phyloP scores from a whole-genome alignment of 2,113 vertebrate species.

The Heptranchias perlo region DNA sequence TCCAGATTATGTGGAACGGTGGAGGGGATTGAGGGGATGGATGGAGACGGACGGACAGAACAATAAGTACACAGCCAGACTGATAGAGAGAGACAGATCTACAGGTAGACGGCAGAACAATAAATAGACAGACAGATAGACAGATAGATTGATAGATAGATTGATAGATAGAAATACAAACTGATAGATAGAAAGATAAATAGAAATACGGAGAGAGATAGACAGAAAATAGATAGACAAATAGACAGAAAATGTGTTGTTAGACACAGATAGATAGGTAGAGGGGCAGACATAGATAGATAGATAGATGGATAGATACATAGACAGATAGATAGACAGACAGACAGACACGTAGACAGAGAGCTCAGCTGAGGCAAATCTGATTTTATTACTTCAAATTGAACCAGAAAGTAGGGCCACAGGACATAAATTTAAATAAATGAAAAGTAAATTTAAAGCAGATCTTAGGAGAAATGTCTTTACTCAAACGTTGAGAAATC shows the following conservation, averaged over 20 bases:
- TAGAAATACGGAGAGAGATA: neutral
- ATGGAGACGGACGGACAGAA: too few species aligned
- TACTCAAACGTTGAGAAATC: too few species aligned
- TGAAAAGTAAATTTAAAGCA: too few species aligned
- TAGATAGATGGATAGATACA: slow-evolving; percentile 45
- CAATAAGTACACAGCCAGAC: neutral
- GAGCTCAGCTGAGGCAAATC: neutral
- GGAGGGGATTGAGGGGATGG: too few species aligned
- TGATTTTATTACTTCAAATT: too few species aligned
- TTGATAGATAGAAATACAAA: neutral
- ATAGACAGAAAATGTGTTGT: too few species aligned
- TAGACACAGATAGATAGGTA: neutral
- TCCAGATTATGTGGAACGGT: too few species aligned
- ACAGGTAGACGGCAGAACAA: neutral
- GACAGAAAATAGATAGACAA: neutral
- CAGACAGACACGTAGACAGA: slow-evolving; percentile 41
- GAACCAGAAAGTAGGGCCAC: too few species aligned
- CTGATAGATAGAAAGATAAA: neutral
- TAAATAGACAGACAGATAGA: neutral
- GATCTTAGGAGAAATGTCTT: too few species aligned
- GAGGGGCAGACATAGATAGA: slow-evolving; percentile 40
- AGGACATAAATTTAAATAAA: too few species aligned
- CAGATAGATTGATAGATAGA: neutral
- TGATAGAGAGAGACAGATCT: neutral
- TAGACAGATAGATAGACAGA: slow-evolving; percentile 47